Conservation (phyloP, 2,888 invertebrate species). For the Suillia variegata region DNA sequence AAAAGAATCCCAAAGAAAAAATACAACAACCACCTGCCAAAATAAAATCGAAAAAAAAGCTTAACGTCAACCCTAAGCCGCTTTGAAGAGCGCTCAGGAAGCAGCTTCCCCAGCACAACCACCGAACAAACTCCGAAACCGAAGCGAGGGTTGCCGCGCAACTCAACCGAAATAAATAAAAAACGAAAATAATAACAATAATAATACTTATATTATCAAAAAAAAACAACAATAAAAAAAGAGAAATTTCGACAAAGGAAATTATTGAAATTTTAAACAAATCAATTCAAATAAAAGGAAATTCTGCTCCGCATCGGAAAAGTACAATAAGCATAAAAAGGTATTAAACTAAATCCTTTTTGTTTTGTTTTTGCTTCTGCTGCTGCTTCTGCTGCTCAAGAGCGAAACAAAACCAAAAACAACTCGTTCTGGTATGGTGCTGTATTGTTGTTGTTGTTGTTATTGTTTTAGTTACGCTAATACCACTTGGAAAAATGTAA, state of each 20-base stretch:
- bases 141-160: neutral
- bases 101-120: neutral
- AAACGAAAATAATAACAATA: neutral
- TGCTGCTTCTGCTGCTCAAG: neutral
- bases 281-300: constrained; percentile 1
- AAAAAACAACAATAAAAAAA: neutral
- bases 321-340: neutral
- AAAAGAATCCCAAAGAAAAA: too few relatives aligned
- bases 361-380: too few relatives aligned
- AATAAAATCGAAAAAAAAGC: neutral
- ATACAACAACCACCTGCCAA: too few relatives aligned
- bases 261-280: neutral
- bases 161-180: neutral
- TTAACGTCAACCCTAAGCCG: neutral
- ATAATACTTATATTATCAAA: neutral
- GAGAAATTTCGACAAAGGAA: neutral
- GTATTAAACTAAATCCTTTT: constrained; percentile 3
- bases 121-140: neutral
- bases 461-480: neutral
- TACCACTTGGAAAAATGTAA: constrained; percentile 1
- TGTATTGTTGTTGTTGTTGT: neutral
- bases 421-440: neutral
- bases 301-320: too few relatives aligned
- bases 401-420: too few relatives aligned
- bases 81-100: neutral